Evolutionary conservation across 2,113 vertebrate species (phyloP).

Genomic region (Percina caprodes): DNA sequence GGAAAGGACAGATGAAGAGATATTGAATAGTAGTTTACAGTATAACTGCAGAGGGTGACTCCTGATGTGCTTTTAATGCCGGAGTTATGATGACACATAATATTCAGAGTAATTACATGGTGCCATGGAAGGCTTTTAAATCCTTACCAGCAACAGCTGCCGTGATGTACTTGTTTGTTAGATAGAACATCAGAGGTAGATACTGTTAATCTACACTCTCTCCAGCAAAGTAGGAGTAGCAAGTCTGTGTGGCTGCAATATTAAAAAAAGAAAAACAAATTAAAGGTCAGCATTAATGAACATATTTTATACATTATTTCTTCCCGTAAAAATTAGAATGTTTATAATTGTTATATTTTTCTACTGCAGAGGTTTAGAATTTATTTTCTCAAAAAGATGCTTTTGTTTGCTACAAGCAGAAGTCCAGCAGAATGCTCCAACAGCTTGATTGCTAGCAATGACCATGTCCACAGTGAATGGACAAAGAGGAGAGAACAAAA

Average conservation of each 20-base stretch:
- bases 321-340: background rate
- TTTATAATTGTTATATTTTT: too few species aligned
- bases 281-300: background rate
- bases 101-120: conserved; percentile 81
- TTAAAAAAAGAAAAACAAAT: background rate
- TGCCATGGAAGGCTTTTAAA: conserved; percentile 68
- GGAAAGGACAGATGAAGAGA: conserved; percentile 47
- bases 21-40: conserved; percentile 74
- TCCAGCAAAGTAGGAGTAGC: background rate
- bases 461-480: too few species aligned
- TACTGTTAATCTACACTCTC: conserved; percentile 4
- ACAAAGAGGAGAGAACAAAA: too few species aligned
- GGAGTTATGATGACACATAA: conserved; percentile 69
- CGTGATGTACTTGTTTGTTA: conserved; percentile 36
- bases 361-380: too few species aligned
- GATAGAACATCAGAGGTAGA: conserved; percentile 4
- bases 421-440: background rate
- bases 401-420: background rate
- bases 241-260: background rate
- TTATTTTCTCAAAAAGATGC: too few species aligned
- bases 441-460: background rate
- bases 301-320: background rate
- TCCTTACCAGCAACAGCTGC: conserved; percentile 41
- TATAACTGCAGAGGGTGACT: conserved; percentile 71
- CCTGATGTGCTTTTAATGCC: conserved; percentile 70